Evolutionary conservation across 2,888 invertebrate genomes (phyloP).

Genomic region (Branchellion lobata): DNA sequence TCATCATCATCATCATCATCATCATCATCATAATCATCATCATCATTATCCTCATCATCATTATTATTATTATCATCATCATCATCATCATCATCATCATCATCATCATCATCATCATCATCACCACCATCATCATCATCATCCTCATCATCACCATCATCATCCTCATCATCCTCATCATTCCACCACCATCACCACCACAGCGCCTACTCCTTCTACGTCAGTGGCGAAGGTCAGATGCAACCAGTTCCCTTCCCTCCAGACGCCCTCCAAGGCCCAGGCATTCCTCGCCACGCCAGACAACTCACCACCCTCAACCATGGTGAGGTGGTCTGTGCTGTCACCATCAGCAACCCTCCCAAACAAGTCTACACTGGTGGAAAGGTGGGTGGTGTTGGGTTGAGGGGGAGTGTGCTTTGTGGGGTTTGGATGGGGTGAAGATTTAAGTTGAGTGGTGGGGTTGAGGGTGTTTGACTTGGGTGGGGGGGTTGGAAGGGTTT

Average conservation of each 20-base stretch:
- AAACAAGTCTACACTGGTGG: slow-evolving; percentile 81
- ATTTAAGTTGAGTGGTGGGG: background rate
- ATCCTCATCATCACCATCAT: slow-evolving; percentile 1
- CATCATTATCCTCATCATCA: slow-evolving; percentile 68
- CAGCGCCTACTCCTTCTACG: slow-evolving; percentile 92
- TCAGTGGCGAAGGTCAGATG: slow-evolving; percentile 68
- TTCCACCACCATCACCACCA: background rate
- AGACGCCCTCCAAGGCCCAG: slow-evolving; percentile 87
- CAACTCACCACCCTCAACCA: slow-evolving; percentile 87
- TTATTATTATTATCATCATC: background rate
- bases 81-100: background rate
- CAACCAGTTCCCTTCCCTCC: slow-evolving; percentile 90
- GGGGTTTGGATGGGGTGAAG: too few species aligned
- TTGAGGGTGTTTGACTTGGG: too few species aligned
- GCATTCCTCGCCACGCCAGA: slow-evolving; percentile 85
- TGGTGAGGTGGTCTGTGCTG: slow-evolving; percentile 96
- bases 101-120: background rate
- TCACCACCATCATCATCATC: background rate
- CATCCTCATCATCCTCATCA: background rate
- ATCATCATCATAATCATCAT: background rate
- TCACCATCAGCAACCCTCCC: slow-evolving; percentile 75
- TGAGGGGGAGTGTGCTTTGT: too few species aligned
- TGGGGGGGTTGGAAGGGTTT: too few species aligned
- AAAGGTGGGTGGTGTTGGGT: slow-evolving; percentile 65
- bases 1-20: background rate